Evolutionary conservation across 2,888 invertebrate species (phyloP).

Genomic region (Sinelater perroti): DNA sequence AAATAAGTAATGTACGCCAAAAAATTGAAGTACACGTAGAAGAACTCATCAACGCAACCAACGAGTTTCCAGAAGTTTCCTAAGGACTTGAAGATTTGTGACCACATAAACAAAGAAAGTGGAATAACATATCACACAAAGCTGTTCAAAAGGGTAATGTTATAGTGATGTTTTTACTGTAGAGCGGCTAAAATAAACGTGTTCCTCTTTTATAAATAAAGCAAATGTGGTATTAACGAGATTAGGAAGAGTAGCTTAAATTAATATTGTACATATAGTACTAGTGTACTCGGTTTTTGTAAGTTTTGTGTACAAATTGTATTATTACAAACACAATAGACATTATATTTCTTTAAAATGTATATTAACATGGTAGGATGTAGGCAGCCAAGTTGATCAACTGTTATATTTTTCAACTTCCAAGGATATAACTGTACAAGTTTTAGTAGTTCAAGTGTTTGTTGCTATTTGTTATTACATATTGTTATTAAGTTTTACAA

Average conservation of each 20-base stretch:
- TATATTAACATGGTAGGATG: slow-evolving; percentile 17
- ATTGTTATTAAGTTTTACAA: slow-evolving; percentile 38
- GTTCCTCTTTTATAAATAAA: slow-evolving; percentile 35
- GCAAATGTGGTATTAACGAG: slow-evolving; percentile 31
- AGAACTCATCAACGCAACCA: too few species aligned
- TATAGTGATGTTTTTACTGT: slow-evolving; percentile 23
- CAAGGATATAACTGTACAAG: slow-evolving; percentile 33
- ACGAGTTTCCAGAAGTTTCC: too few species aligned
- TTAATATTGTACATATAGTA: slow-evolving; percentile 25
- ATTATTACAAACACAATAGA: slow-evolving; percentile 25
- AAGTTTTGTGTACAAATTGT: slow-evolving; percentile 34
- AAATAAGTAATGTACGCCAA: too few species aligned
- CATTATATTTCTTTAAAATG: slow-evolving; percentile 27
- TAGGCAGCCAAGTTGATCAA: slow-evolving; percentile 7
- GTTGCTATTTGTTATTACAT: slow-evolving; percentile 37
- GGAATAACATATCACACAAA: slow-evolving; percentile 34
- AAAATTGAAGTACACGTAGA: too few species aligned
- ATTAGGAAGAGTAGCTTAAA: slow-evolving; percentile 32
- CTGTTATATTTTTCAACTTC: slow-evolving; percentile 30
- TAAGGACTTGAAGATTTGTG: neutral
- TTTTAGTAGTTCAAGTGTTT: slow-evolving; percentile 37
- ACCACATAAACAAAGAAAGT: slow-evolving; percentile 11
- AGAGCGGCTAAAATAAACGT: slow-evolving; percentile 32
- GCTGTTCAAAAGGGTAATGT: slow-evolving; percentile 25
- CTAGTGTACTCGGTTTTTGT: slow-evolving; percentile 27